Conservation (phyloP, 37 sponge, comb jelly and placozoan species). For the Amphimedon queenslandica region DNA sequence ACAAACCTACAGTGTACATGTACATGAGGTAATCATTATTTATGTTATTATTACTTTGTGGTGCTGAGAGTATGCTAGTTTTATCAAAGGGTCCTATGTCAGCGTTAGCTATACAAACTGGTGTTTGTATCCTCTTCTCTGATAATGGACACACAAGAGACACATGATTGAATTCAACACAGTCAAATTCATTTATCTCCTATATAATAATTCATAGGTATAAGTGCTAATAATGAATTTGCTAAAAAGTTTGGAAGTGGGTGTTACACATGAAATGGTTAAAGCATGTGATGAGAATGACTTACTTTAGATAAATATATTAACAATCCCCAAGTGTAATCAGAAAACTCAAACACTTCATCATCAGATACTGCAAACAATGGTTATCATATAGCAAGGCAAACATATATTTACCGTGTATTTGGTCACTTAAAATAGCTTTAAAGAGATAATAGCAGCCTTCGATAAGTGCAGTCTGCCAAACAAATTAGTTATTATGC, state of each 20-base stretch:
- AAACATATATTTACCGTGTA: not conserved
- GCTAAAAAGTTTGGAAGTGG: too few species aligned
- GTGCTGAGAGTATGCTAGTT: not conserved
- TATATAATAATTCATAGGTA: too few species aligned
- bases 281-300: not conserved
- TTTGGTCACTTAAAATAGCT: not conserved
- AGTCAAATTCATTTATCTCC: not conserved
- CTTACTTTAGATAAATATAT: not conserved
- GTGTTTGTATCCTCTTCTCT: not conserved
- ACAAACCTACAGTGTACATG: not conserved
- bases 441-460: constrained; percentile 9
- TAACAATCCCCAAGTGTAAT: constrained; percentile 8
- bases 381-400: too few species aligned
- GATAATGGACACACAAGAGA: not conserved
- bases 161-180: not conserved
- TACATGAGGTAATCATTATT: not conserved
- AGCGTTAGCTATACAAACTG: not conserved
- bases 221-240: too few species aligned
- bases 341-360: constrained; percentile 19
- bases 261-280: too few species aligned
- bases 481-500: not conserved
- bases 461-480: constrained; percentile 8
- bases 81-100: not conserved
- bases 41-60: not conserved
- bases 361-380: not conserved